A percentile compares a stretch with the other conserved stretches of the same genome.
Evolutionary conservation across 2,797 vertebrate genomes (phyloP).

Genomic region (Pagetopsis macropterus): DNA sequence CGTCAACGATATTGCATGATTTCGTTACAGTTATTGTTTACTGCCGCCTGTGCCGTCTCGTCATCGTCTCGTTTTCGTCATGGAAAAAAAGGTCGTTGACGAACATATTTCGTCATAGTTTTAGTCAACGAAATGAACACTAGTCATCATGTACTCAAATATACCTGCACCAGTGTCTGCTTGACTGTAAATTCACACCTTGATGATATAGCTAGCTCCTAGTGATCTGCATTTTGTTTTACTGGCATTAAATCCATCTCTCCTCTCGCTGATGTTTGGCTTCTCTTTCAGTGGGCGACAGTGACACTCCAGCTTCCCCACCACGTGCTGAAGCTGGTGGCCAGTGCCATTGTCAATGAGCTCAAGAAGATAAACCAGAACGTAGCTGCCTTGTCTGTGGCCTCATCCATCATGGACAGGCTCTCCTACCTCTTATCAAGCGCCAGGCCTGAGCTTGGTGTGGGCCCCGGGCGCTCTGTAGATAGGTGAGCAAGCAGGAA

Average conservation of each 20-base stretch:
- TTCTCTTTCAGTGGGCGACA: slow-evolving; percentile 92
- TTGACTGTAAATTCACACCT: background rate
- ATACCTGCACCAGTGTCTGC: background rate
- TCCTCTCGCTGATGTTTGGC: slow-evolving; percentile 1
- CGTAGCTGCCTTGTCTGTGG: slow-evolving; percentile 98
- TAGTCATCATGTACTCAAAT: background rate
- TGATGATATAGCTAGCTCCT: background rate
- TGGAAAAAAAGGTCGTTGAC: too few relatives aligned
- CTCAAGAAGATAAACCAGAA: slow-evolving; percentile 99
- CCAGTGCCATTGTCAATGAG: slow-evolving; percentile 95
- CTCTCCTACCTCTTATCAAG: slow-evolving; percentile 99
- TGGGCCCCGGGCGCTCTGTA: slow-evolving; percentile 96
- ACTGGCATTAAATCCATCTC: background rate
- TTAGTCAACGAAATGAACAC: too few relatives aligned
- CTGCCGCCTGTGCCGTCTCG: too few relatives aligned
- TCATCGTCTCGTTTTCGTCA: too few relatives aligned
- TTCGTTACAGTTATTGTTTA: too few relatives aligned
- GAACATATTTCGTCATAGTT: too few relatives aligned
- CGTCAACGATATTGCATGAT: too few relatives aligned
- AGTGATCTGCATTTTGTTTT: background rate
- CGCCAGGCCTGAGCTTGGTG: slow-evolving; percentile 94
- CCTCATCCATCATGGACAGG: slow-evolving; percentile 99
- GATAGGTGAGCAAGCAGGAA: slow-evolving; percentile 86
- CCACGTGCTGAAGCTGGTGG: slow-evolving; percentile 94
- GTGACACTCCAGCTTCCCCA: slow-evolving; percentile 98